Conservation (phyloP, 2,113 vertebrate species). For the Misgurnus mizolepis region DNA sequence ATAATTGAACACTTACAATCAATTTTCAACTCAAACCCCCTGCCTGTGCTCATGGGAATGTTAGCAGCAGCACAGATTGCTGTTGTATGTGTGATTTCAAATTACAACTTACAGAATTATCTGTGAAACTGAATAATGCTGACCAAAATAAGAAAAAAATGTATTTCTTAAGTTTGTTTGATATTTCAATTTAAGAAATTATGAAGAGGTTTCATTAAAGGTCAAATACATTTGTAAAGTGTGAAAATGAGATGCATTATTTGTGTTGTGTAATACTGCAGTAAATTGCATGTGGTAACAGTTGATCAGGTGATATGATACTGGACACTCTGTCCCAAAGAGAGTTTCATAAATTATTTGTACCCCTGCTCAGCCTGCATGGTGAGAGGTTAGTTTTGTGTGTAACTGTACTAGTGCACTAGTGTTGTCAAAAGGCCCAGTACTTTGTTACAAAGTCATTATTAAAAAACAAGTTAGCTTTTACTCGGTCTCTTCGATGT, state of each 20-base stretch:
- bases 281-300: constrained; percentile 86
- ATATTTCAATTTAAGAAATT: no score
- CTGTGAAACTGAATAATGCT: constrained; percentile 58
- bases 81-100: neutral
- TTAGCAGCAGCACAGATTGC: constrained; percentile 65
- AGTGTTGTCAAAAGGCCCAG: neutral
- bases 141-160: no score
- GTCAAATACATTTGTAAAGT: neutral
- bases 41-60: constrained; percentile 73
- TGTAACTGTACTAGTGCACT: constrained; percentile 12
- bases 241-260: constrained; percentile 74
- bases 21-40: constrained; percentile 71
- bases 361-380: constrained; percentile 72
- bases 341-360: constrained; percentile 90
- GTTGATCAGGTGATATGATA: constrained; percentile 81
- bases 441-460: no score
- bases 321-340: constrained; percentile 82
- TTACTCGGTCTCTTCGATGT: no score
- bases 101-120: constrained; percentile 5
- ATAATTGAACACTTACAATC: constrained; percentile 83
- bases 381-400: constrained; percentile 63
- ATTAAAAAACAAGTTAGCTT: no score
- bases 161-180: no score
- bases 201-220: no score
- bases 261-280: constrained; percentile 77